Evolutionary conservation across 2,113 vertebrate genomes (phyloP), one percentile per base, ranked within the genome.

Genomic region (Rana temporaria): DNA sequence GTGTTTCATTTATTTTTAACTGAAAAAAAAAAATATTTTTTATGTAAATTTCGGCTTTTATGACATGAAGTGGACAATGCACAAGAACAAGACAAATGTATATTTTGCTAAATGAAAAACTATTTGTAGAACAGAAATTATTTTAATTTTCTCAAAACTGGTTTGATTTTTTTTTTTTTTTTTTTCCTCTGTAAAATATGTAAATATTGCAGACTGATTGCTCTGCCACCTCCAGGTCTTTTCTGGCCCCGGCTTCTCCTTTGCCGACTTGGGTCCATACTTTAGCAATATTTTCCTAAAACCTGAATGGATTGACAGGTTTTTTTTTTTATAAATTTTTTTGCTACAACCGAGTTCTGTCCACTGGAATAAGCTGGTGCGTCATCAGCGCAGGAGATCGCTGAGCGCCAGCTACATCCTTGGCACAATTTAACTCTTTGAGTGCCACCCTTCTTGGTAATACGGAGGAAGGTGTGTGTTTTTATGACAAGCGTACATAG

Each of bases 41-140:
- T 93, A 91, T 96, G 94, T 95, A 95, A 95, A 94, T 95, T 92
- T 95, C 92, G 95, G 94, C 93, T 95, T 94, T 95, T 92, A 93
- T 93, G 85, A 90, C 86, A 86, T 88, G 85, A 86, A 78, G 90
- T 89, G 88, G 88, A 85, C 85, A 76, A 85, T 91, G 84, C 86
- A 82, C 80, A 82, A 85, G 90, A 93, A 90, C 92, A 93, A 93
- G 93, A 95, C 89, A 95, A 95, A 90, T 96, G 93, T 97, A 95
- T 95, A 92, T 96, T 95, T 96, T 94, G 94, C 93, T 97, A 96
- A 93, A 91, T 95, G 96, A 91, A 90, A 94, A 90, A 90, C 92
- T 91, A 92, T 91, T 91, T 89, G 90, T 91, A 93, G 92, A 93
- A 91, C 93, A 93, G 94, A 92, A 92, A 94, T 92, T 93, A 86